Base-by-base conservation (phyloP, 2,113 vertebrate species). In the Cyprinodon tularosa region DNA sequence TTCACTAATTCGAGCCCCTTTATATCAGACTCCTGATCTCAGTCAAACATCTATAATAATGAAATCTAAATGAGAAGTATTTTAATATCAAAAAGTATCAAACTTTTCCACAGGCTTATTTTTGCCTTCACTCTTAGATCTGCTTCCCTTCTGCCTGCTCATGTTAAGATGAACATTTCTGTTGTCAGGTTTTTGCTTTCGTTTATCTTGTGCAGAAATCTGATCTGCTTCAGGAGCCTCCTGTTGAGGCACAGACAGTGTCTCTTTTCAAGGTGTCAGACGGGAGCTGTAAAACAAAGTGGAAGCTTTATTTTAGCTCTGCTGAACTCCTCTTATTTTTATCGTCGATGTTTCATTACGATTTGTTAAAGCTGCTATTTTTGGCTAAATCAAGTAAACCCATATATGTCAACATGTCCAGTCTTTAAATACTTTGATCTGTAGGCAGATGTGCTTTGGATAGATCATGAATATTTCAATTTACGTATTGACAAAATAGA, bases 201-300 rank as follows among this genome's bases (percentile, higher is more conserved):
- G 6, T 3, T 42, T 53, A 12, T 57, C 50, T 64, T 64, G 45
- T 12, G 17, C 6, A 15, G 44, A 5, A 68, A 59, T 39, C 40
- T 44, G 14, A 20, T 53, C 14, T 65, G 22, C 59, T 71, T 67
- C 36, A 60, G 22, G 69, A 0, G 39, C 63, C 20, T 5, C 22
- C 62, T 22, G 45, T 44, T 59, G 45, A 44, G 12, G n/a, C 45
- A 29, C 59, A 68, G 62, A 38, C 64, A 48, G 36, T 47, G 22
- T 44, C 66, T 62, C 50, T 60, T 47, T 65, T 69, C 38, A 44
- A 22, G 57, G 50, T 42, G 38, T 42, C 17, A 22, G 44, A 59
- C 59, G 47, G 3, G 47, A 72, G 57, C 69, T 78, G 63, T 50
- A 78, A 61, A 62, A 38, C 15, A 42, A 42, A 68, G n/a, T 15